Evolutionary conservation across 1,140 invertebrate species (phyloP), one percentile per base, ranked within the genome.

Genomic region (Colletes gigas): DNA sequence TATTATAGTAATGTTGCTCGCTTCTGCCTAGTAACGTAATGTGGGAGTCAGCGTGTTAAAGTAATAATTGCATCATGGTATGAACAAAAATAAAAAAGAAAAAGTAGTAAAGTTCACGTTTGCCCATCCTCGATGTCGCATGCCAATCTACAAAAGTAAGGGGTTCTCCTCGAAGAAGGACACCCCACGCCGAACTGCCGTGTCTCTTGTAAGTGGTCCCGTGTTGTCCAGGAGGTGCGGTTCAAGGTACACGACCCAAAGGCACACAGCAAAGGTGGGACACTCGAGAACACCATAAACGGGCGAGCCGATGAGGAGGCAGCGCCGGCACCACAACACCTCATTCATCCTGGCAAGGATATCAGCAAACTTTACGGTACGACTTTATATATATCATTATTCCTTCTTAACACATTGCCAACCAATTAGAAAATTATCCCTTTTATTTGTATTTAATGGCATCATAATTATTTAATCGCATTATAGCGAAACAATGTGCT

Each of bases 181-280:
- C 88, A 87, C 88, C 89, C 92, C 90, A 84, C 71, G 62, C 66
- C 90, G 88, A 92, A 92, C 87, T 92, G 90, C 91, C 91, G 90
- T 94, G 93, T 93, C 93, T 93, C 95, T 95, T 95, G 94, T 96
- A 96, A 96, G 96, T 96, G 95, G 94, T 95, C 94, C 92, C 95
- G 95, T 95, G 96, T 96, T 96, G 92, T 94, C 94, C 96, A 98
- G 97, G 97, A 98, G 95, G 97, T 98, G 92, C 96, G 97, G 90
- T 98, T 98, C 95, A 98, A 98, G 94, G 97, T 98, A 76, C 97
- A 98, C 94, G 97, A 98, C 94, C 97, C 97, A 14, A 98, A 98
- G 94, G 97, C 96, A 90, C 97, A 98, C 92, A 97, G 97, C 90
- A 98, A 98, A 94, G 97, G 97, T 69, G 97, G 97, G 44, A 97